These are phyloP conservation scores for Cirrhinus molitorella DNA, from an alignment of 2,797 vertebrate species.

Conservation along the genomic window DNA sequence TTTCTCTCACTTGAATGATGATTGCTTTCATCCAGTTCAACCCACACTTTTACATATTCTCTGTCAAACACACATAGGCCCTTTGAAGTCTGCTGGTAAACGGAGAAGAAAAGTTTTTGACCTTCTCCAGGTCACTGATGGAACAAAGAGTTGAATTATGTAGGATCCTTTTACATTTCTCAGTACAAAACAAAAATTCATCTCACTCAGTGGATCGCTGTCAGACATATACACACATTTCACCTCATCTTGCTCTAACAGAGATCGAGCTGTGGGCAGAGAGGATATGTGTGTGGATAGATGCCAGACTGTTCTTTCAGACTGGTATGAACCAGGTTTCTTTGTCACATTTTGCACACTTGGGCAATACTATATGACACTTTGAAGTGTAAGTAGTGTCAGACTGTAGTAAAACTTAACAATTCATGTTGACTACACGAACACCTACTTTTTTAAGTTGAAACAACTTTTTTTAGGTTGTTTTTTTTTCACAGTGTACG, in stretches of 20 bases:
- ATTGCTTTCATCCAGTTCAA: slow-evolving; percentile 31
- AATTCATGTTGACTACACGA: no score
- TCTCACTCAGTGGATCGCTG: slow-evolving; percentile 17
- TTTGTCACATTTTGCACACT: neutral
- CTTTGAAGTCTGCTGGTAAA: slow-evolving; percentile 45
- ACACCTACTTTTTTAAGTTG: no score
- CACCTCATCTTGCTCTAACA: neutral
- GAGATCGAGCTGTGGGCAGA: slow-evolving; percentile 37
- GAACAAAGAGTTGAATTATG: slow-evolving; percentile 52
- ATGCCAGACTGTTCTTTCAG: slow-evolving; percentile 10
- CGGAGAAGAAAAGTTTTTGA: slow-evolving; percentile 36
- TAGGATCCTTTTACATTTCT: slow-evolving; percentile 24
- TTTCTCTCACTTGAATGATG: slow-evolving; percentile 41
- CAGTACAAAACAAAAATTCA: slow-evolving; percentile 34
- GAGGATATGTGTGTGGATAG: neutral
- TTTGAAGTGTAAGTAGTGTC: neutral
- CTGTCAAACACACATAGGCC: slow-evolving; percentile 13
- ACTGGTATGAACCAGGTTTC: slow-evolving; percentile 4
- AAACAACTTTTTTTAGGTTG: no score
- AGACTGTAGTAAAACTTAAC: no score
- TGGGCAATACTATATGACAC: neutral
- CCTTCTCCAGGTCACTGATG: slow-evolving; percentile 40
- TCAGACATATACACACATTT: slow-evolving; percentile 1
- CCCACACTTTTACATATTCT: slow-evolving; percentile 31
- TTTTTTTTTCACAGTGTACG: no score